Percentiles rank a stretch among this genome's conserved stretches.
Conservation (phyloP, 30 jellyfish, hydroid and myxozoan species). For the Clytia hemisphaerica region DNA sequence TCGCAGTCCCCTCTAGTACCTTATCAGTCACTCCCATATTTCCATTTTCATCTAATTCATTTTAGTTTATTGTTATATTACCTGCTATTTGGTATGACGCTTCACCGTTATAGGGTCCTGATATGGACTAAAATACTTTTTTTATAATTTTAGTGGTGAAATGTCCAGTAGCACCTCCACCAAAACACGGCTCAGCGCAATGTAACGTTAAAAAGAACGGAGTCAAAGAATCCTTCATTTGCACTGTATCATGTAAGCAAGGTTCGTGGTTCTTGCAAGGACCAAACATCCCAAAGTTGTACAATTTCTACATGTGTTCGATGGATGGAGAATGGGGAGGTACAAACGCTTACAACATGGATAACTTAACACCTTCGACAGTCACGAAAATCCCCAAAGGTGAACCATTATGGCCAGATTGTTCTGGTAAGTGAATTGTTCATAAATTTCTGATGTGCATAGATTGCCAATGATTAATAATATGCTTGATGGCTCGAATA, state of each 20-base stretch:
- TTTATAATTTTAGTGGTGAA: constrained; percentile 26
- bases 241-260: constrained; percentile 67
- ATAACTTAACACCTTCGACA: constrained; percentile 21
- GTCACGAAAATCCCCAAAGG: constrained; percentile 58
- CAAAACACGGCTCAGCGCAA: constrained; percentile 74
- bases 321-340: constrained; percentile 91
- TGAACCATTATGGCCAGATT: constrained; percentile 77
- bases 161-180: constrained; percentile 72
- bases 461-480: no score
- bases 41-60: no score
- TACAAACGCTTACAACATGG: constrained; percentile 34
- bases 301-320: constrained; percentile 77
- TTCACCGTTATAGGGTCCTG: no score
- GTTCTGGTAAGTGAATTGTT: constrained; percentile 88
- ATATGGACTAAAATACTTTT: neutral
- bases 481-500: no score
- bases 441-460: no score
- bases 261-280: constrained; percentile 66
- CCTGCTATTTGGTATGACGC: no score
- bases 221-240: constrained; percentile 52
- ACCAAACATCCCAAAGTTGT: constrained; percentile 25
- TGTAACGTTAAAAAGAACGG: constrained; percentile 66
- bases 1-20: no score
- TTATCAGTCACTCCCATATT: no score
- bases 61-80: no score